A percentile compares a stretch with the other conserved stretches of the same genome.
phyloP scores from a whole-genome alignment of 2,113 vertebrate genomes.

The Macrotus californicus region DNA sequence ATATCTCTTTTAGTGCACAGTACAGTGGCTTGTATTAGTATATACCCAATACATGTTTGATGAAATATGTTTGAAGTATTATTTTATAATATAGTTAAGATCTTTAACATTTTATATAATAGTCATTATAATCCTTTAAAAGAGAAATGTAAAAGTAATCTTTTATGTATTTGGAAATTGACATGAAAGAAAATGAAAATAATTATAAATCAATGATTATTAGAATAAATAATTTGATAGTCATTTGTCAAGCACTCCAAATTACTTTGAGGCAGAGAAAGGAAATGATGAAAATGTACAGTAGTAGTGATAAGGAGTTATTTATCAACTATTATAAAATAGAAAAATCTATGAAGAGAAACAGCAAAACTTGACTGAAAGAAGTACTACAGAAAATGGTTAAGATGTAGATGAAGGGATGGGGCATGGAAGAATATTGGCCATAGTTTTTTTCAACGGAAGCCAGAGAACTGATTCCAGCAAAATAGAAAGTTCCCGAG shows the following conservation, averaged over 20 bases:
- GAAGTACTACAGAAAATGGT: background rate
- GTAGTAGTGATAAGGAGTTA: background rate
- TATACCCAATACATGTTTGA: background rate
- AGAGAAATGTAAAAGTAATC: background rate
- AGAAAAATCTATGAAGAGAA: background rate
- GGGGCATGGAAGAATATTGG: background rate
- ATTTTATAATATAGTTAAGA: background rate
- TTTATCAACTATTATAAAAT: background rate
- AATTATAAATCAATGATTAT: conserved; percentile 28
- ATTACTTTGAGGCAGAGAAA: background rate
- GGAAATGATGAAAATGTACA: background rate
- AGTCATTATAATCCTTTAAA: background rate
- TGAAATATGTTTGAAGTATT: background rate
- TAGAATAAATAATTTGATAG: background rate
- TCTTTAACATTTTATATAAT: background rate
- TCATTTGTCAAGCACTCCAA: background rate
- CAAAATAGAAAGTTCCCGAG: conserved; percentile 46
- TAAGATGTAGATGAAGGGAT: background rate
- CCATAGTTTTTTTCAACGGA: conserved; percentile 20
- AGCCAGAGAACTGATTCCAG: background rate
- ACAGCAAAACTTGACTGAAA: background rate
- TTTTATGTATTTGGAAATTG: background rate
- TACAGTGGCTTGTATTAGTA: background rate
- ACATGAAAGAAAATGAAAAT: background rate
- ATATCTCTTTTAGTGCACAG: background rate